Conservation (phyloP, 2,888 invertebrate genomes). For the Achlya flavicornis region DNA sequence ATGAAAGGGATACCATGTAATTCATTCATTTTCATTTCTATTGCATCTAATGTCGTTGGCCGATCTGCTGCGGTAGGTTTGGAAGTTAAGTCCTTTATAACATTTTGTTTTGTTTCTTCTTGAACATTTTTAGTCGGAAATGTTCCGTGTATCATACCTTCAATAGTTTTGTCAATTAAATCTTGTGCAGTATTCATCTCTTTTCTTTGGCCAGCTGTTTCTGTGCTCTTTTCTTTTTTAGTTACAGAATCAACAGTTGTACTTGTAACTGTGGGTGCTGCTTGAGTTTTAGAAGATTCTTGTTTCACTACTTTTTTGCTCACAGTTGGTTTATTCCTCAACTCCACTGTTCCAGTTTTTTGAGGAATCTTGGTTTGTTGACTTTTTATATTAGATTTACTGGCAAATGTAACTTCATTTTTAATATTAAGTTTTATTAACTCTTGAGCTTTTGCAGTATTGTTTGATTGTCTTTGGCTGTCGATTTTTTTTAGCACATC, state of each 20-base stretch:
- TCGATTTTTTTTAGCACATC: slow-evolving; percentile 76
- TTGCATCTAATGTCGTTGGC: slow-evolving; percentile 55
- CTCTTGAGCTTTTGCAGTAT: slow-evolving; percentile 60
- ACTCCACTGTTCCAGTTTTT: slow-evolving; percentile 36
- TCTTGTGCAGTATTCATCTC: slow-evolving; percentile 65
- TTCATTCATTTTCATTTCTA: slow-evolving; percentile 80
- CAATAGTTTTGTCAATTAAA: slow-evolving; percentile 75
- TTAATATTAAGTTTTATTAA: slow-evolving; percentile 52
- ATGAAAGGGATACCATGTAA: slow-evolving; percentile 74
- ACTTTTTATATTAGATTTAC: slow-evolving; percentile 38
- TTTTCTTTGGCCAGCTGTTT: slow-evolving; percentile 44
- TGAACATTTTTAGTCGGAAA: slow-evolving; percentile 46
- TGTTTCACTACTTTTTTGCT: slow-evolving; percentile 29
- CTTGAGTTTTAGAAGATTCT: slow-evolving; percentile 25
- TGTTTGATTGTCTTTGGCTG: slow-evolving; percentile 67
- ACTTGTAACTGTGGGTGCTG: slow-evolving; percentile 19
- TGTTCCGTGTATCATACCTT: slow-evolving; percentile 69
- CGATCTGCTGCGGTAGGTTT: slow-evolving; percentile 30
- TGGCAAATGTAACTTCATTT: slow-evolving; percentile 62
- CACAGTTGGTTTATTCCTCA: slow-evolving; percentile 26
- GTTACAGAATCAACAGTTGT: slow-evolving; percentile 15
- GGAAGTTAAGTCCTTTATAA: background rate
- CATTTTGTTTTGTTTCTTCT: slow-evolving; percentile 36
- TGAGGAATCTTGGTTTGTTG: slow-evolving; percentile 36
- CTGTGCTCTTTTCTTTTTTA: no score